Evolutionary conservation across 2,113 vertebrate genomes (phyloP).

Genomic region (Gadus macrocephalus): DNA sequence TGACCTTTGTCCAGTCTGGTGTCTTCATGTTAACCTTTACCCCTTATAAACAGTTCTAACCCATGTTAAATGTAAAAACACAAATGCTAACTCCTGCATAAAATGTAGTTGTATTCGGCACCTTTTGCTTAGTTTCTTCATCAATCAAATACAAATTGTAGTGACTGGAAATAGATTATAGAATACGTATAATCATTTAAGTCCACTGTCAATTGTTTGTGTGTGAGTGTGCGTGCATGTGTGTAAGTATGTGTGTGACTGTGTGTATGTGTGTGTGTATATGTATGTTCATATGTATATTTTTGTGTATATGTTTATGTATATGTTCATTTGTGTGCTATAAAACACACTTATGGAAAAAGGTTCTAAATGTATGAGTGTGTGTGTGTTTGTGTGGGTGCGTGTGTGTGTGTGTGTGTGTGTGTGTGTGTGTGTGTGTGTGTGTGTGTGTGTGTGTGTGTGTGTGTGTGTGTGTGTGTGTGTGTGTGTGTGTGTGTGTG

Average conservation of each 20-base stretch:
- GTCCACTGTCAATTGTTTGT: not conserved
- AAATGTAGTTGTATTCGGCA: constrained; percentile 18
- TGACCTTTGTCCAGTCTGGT: constrained; percentile 63
- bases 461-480: not conserved
- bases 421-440: not conserved
- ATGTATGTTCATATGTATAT: too few species aligned
- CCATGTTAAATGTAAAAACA: constrained; percentile 42
- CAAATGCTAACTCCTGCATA: constrained; percentile 10
- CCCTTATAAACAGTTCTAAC: constrained; percentile 59
- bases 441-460: not conserved
- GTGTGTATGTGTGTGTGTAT: not conserved
- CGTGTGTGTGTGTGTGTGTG: too few species aligned
- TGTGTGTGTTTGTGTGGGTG: too few species aligned
- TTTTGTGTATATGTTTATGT: too few species aligned
- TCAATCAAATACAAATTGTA: not conserved
- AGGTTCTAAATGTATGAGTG: too few species aligned
- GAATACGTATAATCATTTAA: too few species aligned
- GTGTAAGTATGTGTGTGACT: not conserved
- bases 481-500: not conserved
- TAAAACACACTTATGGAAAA: too few species aligned
- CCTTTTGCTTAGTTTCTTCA: constrained; percentile 12
- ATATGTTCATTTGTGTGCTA: too few species aligned
- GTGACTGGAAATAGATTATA: too few species aligned
- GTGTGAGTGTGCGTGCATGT: not conserved
- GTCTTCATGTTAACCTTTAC: constrained; percentile 58